Base-by-base conservation (phyloP, 2,888 invertebrate species). In the Orgyia antiqua region DNA sequence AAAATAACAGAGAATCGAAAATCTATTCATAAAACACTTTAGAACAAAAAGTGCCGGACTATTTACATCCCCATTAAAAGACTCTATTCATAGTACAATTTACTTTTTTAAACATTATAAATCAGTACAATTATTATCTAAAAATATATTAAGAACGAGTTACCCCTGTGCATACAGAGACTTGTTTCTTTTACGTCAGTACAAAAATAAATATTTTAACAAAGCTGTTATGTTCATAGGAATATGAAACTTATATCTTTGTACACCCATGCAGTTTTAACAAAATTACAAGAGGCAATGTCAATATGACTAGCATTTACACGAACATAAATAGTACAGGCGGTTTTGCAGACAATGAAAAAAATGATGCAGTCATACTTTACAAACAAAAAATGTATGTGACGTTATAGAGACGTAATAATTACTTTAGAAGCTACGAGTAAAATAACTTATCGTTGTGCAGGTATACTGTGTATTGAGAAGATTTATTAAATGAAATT, bases 201-300 rank as follows among this genome's bases (percentile, higher is more conserved):
- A 31, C 44, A 29, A 57, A 53, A 59, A 55, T 51, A 45, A 42
- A 51, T 50, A 42, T 43, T 45, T 37, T 42, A n/a, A n/a, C 46
- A 37, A 29, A 33, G 36, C 20, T 43, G 31, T 27, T 31, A 30
- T 27, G 12, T 17, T 7, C 27, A 34, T 1, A 25, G 25, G 21
- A 44, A 20, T 28, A 9, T 26, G 20, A 10, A 24, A 24, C 26
- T 30, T 49, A 36, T 25, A 2, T n/a, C 13, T 20, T 11, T 18
- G 21, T 2, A 15, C 15, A 15, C 6, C n/a, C n/a, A n/a, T n/a
- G 0, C 4, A 10, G 10, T 23, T 10, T 0, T 23, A 4, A 31
- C 26, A 27, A 27, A 37, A 30, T 48, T 10, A 31, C 36, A 27
- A 26, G 24, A n/a, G n/a, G n/a, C 27, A 29, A 10, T 0, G 8